Conservation (phyloP, 2,888 invertebrate genomes). For the Xanthostigma xanthostigma region DNA sequence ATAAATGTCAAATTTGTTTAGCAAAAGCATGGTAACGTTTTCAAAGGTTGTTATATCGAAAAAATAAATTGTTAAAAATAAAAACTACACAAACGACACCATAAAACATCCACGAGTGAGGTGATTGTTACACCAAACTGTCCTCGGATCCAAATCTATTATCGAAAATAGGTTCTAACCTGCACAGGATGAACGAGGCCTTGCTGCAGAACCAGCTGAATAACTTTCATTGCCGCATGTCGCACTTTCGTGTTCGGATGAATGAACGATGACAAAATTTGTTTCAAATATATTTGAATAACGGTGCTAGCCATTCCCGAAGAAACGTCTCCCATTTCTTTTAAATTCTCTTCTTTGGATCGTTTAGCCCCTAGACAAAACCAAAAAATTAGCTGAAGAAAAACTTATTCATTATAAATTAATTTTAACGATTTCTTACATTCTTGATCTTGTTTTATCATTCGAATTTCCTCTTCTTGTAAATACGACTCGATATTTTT, state of each 20-base stretch:
- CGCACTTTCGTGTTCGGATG: conserved; percentile 70
- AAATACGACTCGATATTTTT: conserved; percentile 91
- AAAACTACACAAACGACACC: too few relatives aligned
- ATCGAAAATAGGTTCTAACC: conserved; percentile 26
- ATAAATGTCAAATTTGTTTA: too few relatives aligned
- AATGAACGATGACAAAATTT: conserved; percentile 83
- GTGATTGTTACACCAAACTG: too few relatives aligned
- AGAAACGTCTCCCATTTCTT: conserved; percentile 98
- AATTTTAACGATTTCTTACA: conserved; percentile 38
- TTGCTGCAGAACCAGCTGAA: conserved; percentile 87
- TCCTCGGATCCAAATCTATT: too few relatives aligned
- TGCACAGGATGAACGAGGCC: conserved; percentile 95
- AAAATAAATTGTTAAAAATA: too few relatives aligned
- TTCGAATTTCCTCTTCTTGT: conserved; percentile 87
- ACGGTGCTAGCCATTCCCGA: conserved; percentile 98
- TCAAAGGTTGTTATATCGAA: too few relatives aligned
- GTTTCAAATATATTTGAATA: conserved; percentile 90
- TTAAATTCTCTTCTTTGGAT: conserved; percentile 88
- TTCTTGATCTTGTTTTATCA: conserved; percentile 93
- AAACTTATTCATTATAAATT: not conserved
- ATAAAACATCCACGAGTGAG: too few relatives aligned
- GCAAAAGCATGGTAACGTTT: too few relatives aligned
- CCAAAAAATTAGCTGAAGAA: not conserved
- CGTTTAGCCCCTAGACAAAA: conserved; percentile 63
- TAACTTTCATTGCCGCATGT: conserved; percentile 80